These are phyloP conservation scores for Lacanobia oleracea DNA, from an alignment of 2,888 invertebrate species.

Conservation along the genomic window DNA sequence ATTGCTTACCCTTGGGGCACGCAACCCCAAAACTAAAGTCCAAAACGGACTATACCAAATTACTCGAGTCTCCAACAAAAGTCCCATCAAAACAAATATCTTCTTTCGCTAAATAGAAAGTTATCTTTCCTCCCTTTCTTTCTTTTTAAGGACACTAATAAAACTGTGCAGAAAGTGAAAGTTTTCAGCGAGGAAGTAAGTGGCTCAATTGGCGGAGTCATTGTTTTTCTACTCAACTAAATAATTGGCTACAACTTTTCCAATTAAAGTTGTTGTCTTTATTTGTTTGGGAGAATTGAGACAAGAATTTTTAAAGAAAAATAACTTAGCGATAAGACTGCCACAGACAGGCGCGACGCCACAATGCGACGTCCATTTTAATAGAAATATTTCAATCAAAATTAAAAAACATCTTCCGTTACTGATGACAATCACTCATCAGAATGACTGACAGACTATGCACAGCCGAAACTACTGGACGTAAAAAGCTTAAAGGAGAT, in stretches of 20 bases:
- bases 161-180: slow-evolving; percentile 14
- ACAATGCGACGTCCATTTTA: not conserved
- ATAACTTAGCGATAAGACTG: too few species aligned
- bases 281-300: not conserved
- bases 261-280: not conserved
- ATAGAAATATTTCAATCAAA: too few species aligned
- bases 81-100: slow-evolving; percentile 5
- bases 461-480: too few species aligned
- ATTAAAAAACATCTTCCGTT: too few species aligned
- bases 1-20: too few species aligned
- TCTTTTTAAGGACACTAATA: slow-evolving; percentile 17
- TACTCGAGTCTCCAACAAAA: not conserved
- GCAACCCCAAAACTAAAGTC: too few species aligned
- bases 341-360: not conserved
- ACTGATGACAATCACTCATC: too few species aligned
- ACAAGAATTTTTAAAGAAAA: not conserved
- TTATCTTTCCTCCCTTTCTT: not conserved
- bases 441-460: too few species aligned
- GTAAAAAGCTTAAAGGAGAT: too few species aligned
- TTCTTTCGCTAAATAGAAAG: not conserved
- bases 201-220: not conserved
- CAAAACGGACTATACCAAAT: not conserved
- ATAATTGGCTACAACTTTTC: slow-evolving; percentile 32
- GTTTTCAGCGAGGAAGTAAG: not conserved
- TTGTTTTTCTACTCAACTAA: slow-evolving; percentile 21